phyloP scores from a whole-genome alignment of 2,888 invertebrate species.

The Clanis bilineata region DNA sequence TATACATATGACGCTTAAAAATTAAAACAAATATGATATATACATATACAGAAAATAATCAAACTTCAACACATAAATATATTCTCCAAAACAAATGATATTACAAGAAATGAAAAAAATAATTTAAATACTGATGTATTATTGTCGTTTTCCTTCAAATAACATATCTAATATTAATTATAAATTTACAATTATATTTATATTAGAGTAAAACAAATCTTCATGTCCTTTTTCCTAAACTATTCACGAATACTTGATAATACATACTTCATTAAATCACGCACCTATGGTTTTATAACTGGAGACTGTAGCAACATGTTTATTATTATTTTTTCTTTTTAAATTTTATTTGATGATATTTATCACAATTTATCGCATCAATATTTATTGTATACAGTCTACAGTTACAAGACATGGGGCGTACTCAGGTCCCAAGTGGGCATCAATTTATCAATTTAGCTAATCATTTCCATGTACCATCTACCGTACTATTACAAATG shows the following conservation, averaged over 20 bases:
- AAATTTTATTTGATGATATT: no score
- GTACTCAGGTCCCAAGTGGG: background rate
- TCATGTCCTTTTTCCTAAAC: conserved; percentile 5
- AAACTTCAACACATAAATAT: conserved; percentile 73
- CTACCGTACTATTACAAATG: background rate
- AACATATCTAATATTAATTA: conserved; percentile 40
- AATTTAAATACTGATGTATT: conserved; percentile 80
- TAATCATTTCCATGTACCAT: background rate
- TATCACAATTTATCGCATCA: no score
- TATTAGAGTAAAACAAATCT: conserved; percentile 33
- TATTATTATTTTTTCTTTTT: no score
- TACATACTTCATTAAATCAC: background rate
- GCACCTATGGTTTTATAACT: background rate
- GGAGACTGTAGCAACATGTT: background rate
- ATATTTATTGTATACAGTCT: background rate
- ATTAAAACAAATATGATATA: conserved; percentile 67
- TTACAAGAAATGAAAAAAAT: conserved; percentile 41
- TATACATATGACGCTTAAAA: conserved; percentile 58
- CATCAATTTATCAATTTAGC: background rate
- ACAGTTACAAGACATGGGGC: background rate
- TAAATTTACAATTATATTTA: conserved; percentile 41
- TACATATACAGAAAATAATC: conserved; percentile 68
- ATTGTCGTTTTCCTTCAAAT: conserved; percentile 72
- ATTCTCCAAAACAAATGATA: conserved; percentile 65
- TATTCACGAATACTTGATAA: conserved; percentile 9